Evolutionary conservation across 2,797 vertebrate species (phyloP).

Genomic region (Scomberomorus guttatus): DNA sequence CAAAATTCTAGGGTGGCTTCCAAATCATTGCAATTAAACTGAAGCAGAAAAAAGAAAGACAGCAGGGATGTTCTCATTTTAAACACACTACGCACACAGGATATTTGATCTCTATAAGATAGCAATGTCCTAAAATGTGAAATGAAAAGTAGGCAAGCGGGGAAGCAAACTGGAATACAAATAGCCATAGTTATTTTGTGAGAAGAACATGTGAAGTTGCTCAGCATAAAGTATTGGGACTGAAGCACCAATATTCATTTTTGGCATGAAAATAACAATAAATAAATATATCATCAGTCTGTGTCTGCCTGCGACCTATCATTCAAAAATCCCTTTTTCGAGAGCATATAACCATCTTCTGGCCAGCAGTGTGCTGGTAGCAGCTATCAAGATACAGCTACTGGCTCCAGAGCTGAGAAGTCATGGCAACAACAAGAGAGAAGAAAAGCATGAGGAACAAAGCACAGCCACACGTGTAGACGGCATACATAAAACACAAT

Average conservation of each 20-base stretch:
- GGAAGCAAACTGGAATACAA: background rate
- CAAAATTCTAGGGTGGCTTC: slow-evolving; percentile 2
- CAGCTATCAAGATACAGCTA: background rate
- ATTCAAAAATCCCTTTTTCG: background rate
- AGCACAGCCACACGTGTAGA: background rate
- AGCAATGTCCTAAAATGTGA: background rate
- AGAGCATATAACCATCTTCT: background rate
- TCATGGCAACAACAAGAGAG: background rate
- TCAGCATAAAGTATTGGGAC: too few relatives aligned
- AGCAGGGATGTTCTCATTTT: slow-evolving; percentile 2
- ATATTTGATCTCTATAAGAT: background rate
- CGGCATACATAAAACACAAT: background rate
- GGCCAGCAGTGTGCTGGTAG: background rate
- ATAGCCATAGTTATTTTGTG: background rate
- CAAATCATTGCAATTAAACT: slow-evolving; percentile 12
- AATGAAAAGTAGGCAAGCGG: background rate
- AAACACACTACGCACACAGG: background rate
- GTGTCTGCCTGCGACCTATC: too few relatives aligned
- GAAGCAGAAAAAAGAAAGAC: slow-evolving; percentile 4
- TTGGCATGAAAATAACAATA: background rate
- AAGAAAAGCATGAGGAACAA: background rate
- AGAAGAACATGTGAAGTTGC: background rate
- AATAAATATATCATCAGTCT: background rate
- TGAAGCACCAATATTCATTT: background rate
- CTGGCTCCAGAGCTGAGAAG: background rate